These are phyloP conservation scores for Deroptyus accipitrinus DNA, from an alignment of 2,113 vertebrate genomes.

Conservation along the genomic window DNA sequence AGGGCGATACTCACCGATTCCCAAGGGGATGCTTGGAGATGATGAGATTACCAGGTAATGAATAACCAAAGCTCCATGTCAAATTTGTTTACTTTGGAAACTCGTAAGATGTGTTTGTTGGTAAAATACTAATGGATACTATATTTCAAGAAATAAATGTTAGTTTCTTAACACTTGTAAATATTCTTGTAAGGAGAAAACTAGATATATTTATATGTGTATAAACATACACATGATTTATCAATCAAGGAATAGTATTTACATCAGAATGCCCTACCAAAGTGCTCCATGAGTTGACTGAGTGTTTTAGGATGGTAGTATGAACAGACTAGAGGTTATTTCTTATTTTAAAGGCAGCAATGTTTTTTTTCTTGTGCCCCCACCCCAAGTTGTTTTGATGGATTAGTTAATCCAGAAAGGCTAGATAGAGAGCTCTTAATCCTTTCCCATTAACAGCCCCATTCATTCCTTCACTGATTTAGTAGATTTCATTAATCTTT, in stretches of 20 bases:
- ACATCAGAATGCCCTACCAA: background rate
- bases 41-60: conserved; percentile 90
- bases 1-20: conserved; percentile 86
- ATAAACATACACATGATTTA: background rate
- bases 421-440: conserved; percentile 7
- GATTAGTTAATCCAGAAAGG: background rate
- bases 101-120: background rate
- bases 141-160: background rate
- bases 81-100: background rate
- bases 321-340: background rate
- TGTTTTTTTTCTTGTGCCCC: background rate
- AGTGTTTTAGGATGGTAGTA: background rate
- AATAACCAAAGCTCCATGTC: background rate
- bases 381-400: background rate
- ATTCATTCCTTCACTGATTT: background rate
- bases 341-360: background rate
- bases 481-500: conserved; percentile 16
- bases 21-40: conserved; percentile 87
- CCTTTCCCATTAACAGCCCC: background rate
- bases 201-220: background rate
- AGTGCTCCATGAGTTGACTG: background rate
- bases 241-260: background rate
- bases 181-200: background rate
- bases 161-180: background rate
- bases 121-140: background rate